Percentiles rank a stretch among this genome's conserved stretches.
phyloP scores from a whole-genome alignment of 2,888 invertebrate species.

The Prosapia bicincta region DNA sequence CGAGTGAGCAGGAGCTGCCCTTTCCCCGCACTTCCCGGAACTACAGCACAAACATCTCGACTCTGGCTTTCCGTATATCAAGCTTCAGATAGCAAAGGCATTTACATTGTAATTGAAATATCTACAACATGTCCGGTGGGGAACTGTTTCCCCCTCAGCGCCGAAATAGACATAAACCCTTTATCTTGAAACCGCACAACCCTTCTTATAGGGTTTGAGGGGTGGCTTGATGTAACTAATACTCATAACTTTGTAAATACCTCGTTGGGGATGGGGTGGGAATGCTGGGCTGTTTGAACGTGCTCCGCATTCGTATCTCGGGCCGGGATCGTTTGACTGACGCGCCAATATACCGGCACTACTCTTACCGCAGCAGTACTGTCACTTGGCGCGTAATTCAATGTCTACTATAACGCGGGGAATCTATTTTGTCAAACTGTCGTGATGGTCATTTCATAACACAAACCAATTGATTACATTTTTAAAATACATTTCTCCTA shows the following conservation, averaged over 20 bases:
- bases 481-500: no score
- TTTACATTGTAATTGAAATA: conserved; percentile 2
- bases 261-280: not conserved
- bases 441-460: no score
- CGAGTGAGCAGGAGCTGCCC: no score
- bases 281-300: not conserved
- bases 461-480: no score
- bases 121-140: not conserved
- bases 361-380: no score
- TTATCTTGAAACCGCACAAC: not conserved
- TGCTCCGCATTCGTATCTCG: not conserved
- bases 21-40: no score
- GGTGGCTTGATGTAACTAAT: not conserved
- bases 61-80: not conserved
- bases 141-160: not conserved
- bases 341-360: not conserved
- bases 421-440: no score
- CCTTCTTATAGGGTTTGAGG: not conserved
- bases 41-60: no score
- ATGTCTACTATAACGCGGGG: no score
- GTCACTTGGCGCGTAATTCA: no score
- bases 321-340: not conserved
- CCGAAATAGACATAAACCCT: not conserved
- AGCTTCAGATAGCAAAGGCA: not conserved
- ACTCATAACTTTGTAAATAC: conserved; percentile 2